Base-by-base conservation (phyloP, 2,113 vertebrate species). In the Formicarius rufipectus region DNA sequence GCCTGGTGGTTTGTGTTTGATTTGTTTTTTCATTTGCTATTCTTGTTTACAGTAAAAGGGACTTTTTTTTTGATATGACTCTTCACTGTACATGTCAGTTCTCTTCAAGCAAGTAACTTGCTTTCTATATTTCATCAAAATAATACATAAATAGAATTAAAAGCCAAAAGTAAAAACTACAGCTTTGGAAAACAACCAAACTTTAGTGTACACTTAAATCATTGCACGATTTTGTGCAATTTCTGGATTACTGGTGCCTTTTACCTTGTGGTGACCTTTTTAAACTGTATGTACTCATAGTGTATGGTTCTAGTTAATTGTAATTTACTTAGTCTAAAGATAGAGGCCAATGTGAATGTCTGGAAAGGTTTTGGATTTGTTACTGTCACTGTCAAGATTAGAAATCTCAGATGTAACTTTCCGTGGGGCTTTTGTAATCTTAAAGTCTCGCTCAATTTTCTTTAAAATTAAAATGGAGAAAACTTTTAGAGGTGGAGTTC, bases 41-140 rank as follows among this genome's bases (percentile, higher is more conserved):
- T 90, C 1, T 44, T 62, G 9, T 59, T 89, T 80, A 40, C 6
- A 45, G 24, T 76, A 64, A 72, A 83, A 75, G 27, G 15, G 3
- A 12, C 23, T 37, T 59, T 39, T 58, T 49, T 39, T 66, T 39
- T 10, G 14, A 6, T 11, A 17, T 0, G 0, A 5, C 23, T 84
- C 2, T 58, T 73, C 45, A 39, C 22, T 53, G 16, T 76, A 18
- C 12, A 7, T 49, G 8, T 35, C 31, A 67, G 4, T 27, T 78
- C 12, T 87, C 16, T 87, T 71, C 33, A 71, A n/a, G 14, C 5
- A 77, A 58, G 30, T 74, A 60, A 53, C 22, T 84, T 86, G 31
- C 4, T 50, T 77, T 78, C 33, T 69, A 9, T 4, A 37, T 73
- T 88, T 17, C 9, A 19, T 84, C 10, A 25, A 22, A 53, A 3